Percentiles rank a stretch among this genome's conserved stretches.
Evolutionary conservation across 2,888 invertebrate genomes (phyloP).

Genomic region (Microplitis deprimator): DNA sequence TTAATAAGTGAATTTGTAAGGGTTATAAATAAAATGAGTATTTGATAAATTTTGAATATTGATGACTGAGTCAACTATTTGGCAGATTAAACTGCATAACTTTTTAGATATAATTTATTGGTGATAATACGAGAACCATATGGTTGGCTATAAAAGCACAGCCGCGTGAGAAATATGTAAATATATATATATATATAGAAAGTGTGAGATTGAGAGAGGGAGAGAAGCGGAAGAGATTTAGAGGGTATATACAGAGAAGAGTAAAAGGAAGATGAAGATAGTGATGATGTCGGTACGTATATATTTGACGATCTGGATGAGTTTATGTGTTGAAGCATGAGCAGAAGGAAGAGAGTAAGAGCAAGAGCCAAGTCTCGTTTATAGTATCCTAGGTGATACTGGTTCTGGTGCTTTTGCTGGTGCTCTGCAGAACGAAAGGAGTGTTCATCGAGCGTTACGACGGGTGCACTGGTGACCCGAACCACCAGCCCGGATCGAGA

Average conservation of each 20-base stretch:
- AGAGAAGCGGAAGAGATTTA: neutral
- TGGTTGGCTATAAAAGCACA: slow-evolving; percentile 12
- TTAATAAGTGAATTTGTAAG: too few species aligned
- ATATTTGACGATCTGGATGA: slow-evolving; percentile 2
- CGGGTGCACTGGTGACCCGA: slow-evolving; percentile 30
- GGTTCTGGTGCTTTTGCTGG: neutral
- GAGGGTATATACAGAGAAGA: neutral
- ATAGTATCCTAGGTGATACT: neutral
- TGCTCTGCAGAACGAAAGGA: neutral
- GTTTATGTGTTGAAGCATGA: neutral
- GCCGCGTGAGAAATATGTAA: neutral
- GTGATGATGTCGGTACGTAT: neutral
- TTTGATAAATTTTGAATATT: neutral
- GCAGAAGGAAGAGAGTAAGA: neutral
- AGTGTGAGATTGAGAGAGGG: neutral
- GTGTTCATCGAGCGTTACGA: slow-evolving; percentile 38
- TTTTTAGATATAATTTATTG: neutral
- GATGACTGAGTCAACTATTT: neutral
- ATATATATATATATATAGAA: neutral
- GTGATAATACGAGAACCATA: neutral
- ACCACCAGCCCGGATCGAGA: slow-evolving; percentile 25
- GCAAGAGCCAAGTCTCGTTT: neutral
- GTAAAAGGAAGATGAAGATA: neutral
- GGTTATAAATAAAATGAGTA: neutral
- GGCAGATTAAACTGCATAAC: slow-evolving; percentile 7